Evolutionary conservation across 2,888 invertebrate genomes (phyloP).

Genomic region (Caenorhabditis virilis): DNA sequence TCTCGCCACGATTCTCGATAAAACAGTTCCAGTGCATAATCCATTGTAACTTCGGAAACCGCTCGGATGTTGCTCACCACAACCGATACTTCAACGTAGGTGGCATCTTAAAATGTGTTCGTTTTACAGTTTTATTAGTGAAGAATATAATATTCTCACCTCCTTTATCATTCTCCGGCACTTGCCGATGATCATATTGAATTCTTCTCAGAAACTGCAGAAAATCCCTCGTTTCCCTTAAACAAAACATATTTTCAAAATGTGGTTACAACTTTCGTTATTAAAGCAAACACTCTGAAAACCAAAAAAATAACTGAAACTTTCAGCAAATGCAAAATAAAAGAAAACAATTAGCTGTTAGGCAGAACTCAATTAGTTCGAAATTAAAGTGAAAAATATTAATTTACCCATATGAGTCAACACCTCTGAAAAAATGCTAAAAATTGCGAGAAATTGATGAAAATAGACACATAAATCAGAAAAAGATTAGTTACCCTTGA

Average conservation of each 20-base stretch:
- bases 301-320: too few relatives aligned
- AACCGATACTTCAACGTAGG: conserved; percentile 59
- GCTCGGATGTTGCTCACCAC: conserved; percentile 65
- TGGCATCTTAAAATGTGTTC: conserved; percentile 50
- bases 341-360: not conserved
- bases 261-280: too few relatives aligned
- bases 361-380: not conserved
- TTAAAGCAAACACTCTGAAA: too few relatives aligned
- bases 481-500: conserved; percentile 21
- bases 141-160: too few relatives aligned
- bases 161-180: conserved; percentile 58
- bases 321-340: not conserved
- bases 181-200: conserved; percentile 64
- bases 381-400: too few relatives aligned
- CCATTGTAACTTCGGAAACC: conserved; percentile 68
- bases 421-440: conserved; percentile 23
- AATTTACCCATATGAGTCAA: conserved; percentile 38
- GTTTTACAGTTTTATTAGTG: too few relatives aligned
- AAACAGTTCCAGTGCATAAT: conserved; percentile 65
- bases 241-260: conserved; percentile 14
- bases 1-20: conserved; percentile 66
- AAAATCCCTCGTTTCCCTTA: conserved; percentile 60
- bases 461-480: too few relatives aligned
- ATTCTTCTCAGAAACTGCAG: conserved; percentile 60
- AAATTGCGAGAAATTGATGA: not conserved